Conservation (phyloP, 2,888 invertebrate species). For the Synanthedon myopaeformis region DNA sequence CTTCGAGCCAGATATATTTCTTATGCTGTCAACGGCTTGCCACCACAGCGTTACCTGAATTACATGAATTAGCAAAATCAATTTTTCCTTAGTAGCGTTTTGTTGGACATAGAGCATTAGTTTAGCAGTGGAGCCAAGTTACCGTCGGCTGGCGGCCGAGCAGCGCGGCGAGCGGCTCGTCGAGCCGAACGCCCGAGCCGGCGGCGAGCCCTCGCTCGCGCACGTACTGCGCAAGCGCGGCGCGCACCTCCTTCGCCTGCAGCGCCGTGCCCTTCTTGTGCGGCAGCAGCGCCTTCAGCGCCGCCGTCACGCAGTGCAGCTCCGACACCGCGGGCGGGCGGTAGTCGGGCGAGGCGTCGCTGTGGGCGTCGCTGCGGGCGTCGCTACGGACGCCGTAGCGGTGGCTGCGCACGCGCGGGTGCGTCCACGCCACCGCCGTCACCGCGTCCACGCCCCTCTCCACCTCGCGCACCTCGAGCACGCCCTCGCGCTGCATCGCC, state of each 20-base stretch:
- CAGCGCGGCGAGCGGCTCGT: constrained; percentile 24
- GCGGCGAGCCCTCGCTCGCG: constrained; percentile 24
- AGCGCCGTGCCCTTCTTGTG: constrained; percentile 73
- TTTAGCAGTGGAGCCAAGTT: too few relatives aligned
- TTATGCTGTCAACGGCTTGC: too few relatives aligned
- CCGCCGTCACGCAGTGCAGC: constrained; percentile 76
- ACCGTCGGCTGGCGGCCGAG: too few relatives aligned
- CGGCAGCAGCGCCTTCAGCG: constrained; percentile 73
- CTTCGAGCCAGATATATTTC: too few relatives aligned
- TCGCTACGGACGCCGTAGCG: constrained; percentile 7
- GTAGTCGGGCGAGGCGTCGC: constrained; percentile 21
- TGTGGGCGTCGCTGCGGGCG: constrained; percentile 2
- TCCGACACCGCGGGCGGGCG: constrained; percentile 73
- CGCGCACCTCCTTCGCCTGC: constrained; percentile 73
- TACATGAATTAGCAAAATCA: too few relatives aligned
- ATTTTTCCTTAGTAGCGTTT: too few relatives aligned
- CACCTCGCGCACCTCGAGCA: constrained; percentile 73
- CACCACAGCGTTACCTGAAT: too few relatives aligned
- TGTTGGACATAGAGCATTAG: too few relatives aligned
- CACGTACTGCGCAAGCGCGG: constrained; percentile 79
- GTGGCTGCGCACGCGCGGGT: constrained; percentile 63
- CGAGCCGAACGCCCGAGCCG: constrained; percentile 17
- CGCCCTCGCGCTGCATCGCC: constrained; percentile 77
- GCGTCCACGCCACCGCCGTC: constrained; percentile 71
- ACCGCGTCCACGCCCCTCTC: constrained; percentile 88